These are phyloP conservation scores for Pammene fasciana DNA, from an alignment of 2,888 invertebrate species.

Conservation along the genomic window DNA sequence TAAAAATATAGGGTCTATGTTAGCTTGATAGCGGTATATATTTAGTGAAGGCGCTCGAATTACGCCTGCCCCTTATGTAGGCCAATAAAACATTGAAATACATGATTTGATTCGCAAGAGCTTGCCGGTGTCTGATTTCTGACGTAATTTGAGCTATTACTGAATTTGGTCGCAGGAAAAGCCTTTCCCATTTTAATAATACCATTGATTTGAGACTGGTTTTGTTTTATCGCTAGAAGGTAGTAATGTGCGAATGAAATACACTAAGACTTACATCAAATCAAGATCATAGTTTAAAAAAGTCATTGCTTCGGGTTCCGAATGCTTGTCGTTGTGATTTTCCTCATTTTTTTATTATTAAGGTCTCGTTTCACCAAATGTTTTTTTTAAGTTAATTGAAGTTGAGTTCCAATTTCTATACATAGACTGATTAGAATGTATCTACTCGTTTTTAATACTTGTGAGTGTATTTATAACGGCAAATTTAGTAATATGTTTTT, in stretches of 20 bases:
- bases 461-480: too few species aligned
- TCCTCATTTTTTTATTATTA: constrained; percentile 25
- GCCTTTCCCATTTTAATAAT: not conserved
- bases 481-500: too few species aligned
- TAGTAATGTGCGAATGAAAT: too few species aligned
- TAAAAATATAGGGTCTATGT: not conserved
- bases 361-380: not conserved
- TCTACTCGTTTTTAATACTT: too few species aligned
- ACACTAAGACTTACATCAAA: not conserved
- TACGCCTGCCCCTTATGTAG: constrained; percentile 26
- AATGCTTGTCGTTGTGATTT: not conserved
- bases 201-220: not conserved
- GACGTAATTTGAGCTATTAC: constrained; percentile 35
- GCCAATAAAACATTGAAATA: constrained; percentile 40
- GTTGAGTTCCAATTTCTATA: too few species aligned
- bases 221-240: too few species aligned
- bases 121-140: constrained; percentile 17
- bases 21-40: not conserved
- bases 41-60: constrained; percentile 28
- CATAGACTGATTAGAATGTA: too few species aligned
- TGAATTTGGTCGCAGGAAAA: not conserved
- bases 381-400: too few species aligned
- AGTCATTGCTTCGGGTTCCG: not conserved
- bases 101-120: constrained; percentile 38
- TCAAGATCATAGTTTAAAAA: not conserved